These are phyloP conservation scores for Kuschelorhynchus macadamiae DNA, from an alignment of 2,888 invertebrate genomes.

Conservation along the genomic window DNA sequence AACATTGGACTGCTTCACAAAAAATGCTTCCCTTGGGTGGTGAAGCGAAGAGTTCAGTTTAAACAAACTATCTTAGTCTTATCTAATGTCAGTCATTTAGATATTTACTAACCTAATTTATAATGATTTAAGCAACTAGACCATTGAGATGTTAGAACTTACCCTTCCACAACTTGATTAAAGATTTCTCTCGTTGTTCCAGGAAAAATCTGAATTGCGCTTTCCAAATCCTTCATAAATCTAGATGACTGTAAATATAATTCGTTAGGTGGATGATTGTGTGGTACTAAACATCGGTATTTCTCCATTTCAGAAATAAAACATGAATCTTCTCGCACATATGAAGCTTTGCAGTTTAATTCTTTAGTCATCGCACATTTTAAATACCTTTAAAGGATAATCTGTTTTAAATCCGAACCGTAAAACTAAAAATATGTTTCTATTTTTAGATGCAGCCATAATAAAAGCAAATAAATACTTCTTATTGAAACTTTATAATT, in stretches of 20 bases:
- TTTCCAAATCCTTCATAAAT: conserved; percentile 32
- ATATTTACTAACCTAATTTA: no score
- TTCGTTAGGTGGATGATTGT: conserved; percentile 40
- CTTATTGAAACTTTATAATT: no score
- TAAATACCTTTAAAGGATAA: conserved; percentile 36
- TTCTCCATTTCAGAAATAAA: background rate
- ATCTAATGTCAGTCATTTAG: no score
- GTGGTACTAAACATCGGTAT: conserved; percentile 25
- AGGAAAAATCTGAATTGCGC: conserved; percentile 31
- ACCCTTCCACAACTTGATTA: conserved; percentile 35
- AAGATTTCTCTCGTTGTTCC: conserved; percentile 36
- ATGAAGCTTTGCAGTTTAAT: conserved; percentile 41
- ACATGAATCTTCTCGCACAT: conserved; percentile 20
- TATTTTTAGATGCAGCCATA: no score
- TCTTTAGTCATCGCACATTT: conserved; percentile 35
- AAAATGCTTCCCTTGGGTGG: no score
- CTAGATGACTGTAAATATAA: conserved; percentile 27
- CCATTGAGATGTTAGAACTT: no score
- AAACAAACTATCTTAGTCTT: no score
- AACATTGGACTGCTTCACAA: no score
- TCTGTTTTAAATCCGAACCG: background rate
- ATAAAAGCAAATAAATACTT: no score
- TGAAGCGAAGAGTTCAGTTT: no score
- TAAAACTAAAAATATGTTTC: background rate
- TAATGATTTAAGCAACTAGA: no score